Conservation (phyloP, 2,888 invertebrate genomes). For the Cinara cedri region DNA sequence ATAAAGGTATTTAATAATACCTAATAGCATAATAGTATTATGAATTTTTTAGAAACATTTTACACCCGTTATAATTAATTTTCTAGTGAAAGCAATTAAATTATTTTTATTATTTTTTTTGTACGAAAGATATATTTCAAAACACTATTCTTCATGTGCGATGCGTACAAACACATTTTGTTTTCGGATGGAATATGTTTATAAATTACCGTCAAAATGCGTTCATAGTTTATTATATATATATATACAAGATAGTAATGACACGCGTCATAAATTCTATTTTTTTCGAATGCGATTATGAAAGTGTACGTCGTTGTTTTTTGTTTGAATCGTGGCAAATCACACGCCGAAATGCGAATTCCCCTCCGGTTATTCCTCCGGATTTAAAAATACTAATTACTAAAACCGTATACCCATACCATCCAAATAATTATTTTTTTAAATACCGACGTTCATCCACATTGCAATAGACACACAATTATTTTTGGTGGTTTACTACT, state of each 20-base stretch:
- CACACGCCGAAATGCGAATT: not conserved
- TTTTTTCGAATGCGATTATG: not conserved
- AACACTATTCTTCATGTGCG: not conserved
- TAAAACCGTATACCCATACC: not conserved
- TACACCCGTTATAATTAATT: not conserved
- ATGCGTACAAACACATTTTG: not conserved
- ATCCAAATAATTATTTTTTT: no score
- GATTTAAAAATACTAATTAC: not conserved
- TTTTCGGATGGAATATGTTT: slow-evolving; percentile 1
- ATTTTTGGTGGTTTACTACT: no score
- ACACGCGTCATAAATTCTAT: not conserved
- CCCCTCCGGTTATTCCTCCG: no score
- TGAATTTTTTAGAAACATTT: not conserved
- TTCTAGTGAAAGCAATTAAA: not conserved
- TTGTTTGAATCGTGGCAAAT: not conserved
- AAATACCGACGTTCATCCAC: no score
- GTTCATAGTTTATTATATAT: no score
- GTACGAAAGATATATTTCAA: not conserved
- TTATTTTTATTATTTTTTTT: no score
- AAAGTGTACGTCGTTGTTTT: no score
- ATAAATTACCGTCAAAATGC: slow-evolving; percentile 1
- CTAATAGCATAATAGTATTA: no score
- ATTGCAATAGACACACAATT: no score
- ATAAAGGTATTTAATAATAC: no score
- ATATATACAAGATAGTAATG: not conserved